Base-by-base conservation (phyloP, 2,888 invertebrate genomes). In the Blastobasis adustella region DNA sequence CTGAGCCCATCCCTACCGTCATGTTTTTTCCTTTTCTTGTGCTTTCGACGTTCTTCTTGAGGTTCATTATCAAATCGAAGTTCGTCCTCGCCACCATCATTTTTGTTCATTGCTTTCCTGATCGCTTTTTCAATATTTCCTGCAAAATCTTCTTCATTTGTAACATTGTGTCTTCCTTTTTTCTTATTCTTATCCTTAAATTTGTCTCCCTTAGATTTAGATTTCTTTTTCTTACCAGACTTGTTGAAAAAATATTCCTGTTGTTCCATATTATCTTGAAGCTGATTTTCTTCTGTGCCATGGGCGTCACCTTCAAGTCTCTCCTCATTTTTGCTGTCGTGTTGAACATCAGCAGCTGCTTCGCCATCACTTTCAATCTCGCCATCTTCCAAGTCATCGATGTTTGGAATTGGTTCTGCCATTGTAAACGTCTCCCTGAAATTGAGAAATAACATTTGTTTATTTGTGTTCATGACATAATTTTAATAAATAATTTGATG, bases 321-420 rank as follows among this genome's bases (percentile, higher is more conserved):
- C 63, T 79, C 66, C 62, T 71, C 59, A 58, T 59, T 61, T 56
- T 70, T 72, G 9, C 65, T 71, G 57, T 78, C 73, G 56, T 62
- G 65, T 53, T 66, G 62, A 63, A 59, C 51, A 60, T 79, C 80
- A 5, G 60, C 56, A 45, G 65, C 64, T 58, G 86, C 85, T 64
- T 90, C 90, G 40, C 88, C 89, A 58, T 91, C 91, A 54, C 91
- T 90, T 63, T 95, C 95, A 62, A 96, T 95, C 80, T 96, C 96
- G 47, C 96, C 96, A 73, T 96, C 96, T 82, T 96, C 96, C 60
- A 96, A 89, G 74, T 96, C 95, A 69, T 93, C 86, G 23, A 78
- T 58, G 49, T 72, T 77, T 9, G 69, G 58, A 52, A 65, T 64
- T 37, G 73, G 56, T 40, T 84, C 85, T 23, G 78, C 71, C 88